Base-by-base conservation (phyloP, 2,113 vertebrate genomes). In the Hiodon alosoides region DNA sequence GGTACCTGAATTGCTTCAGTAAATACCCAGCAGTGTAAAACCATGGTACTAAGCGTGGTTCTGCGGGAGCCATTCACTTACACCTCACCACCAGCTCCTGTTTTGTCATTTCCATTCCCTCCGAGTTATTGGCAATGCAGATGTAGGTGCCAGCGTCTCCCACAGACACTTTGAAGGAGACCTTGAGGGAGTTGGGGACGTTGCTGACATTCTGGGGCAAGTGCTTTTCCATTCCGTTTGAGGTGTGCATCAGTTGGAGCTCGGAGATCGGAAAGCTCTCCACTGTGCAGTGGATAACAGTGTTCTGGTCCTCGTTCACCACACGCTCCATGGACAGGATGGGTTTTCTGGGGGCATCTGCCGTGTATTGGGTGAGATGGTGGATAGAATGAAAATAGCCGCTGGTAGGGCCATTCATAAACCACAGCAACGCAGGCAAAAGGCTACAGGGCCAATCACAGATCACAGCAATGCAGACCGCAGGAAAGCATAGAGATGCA, bases 261-360 rank as follows among this genome's bases (percentile, higher is more conserved):
- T 0, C 0, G 9, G 88, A 79, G 0, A 0, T 0, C 7, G 90
- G 90, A 50, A 2, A 77, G 72, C 90, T 89, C 65, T 89, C 74
- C 17, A 79, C 83, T 0, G 47, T 4, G 55, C 90, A 91, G 10
- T 0, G 58, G 65, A 90, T 72, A 17, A 8, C 66, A n/a, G 84
- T 4, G 3, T 0, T 0, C 3, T 82, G 47, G 1, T 46, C 76
- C 3, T 87, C 85, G 0, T 0, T 83, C 72, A 83, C 77, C 64
- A 59, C 67, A 0, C 4, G 0, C 0, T 5, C 9, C 82, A 90
- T 80, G 2, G 52, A 53, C 54, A 91, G 65, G 0, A 0, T 59
- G n/a, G 52, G 54, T 11, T 61, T 31, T 11, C 60, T 82, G 10
- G 88, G 90, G 61, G 79, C 50, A 77, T 85, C 90, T 91, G 83